A percentile compares a stretch with the other conserved stretches of the same genome.
These are phyloP conservation scores for Micronycteris hirsuta DNA, from an alignment of 2,113 vertebrate species.

Conservation along the genomic window DNA sequence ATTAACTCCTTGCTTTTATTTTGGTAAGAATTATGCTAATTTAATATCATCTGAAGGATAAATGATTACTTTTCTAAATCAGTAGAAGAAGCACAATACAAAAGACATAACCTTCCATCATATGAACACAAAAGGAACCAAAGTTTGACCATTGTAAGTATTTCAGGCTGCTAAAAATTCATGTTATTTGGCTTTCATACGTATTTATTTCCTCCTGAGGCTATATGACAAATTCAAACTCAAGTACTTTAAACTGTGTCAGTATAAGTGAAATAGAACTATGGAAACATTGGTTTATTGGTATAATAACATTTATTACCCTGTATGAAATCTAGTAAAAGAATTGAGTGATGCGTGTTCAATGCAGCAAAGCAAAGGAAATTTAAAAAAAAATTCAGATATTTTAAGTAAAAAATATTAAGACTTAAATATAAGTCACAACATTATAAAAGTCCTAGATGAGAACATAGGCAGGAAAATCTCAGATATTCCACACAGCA, in stretches of 20 bases:
- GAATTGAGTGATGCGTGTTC: not conserved
- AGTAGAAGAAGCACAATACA: not conserved
- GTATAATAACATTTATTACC: not conserved
- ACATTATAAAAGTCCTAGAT: too few relatives aligned
- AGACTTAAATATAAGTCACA: too few relatives aligned
- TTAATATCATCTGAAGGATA: not conserved
- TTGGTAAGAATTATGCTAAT: not conserved
- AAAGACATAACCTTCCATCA: not conserved
- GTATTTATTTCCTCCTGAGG: not conserved
- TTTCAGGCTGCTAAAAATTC: not conserved
- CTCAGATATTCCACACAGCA: too few relatives aligned
- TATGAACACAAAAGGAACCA: not conserved
- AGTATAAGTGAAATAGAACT: not conserved
- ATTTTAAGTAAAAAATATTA: not conserved
- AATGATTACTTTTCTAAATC: not conserved
- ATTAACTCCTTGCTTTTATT: constrained; percentile 21
- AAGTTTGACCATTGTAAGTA: not conserved
- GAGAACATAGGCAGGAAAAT: too few relatives aligned
- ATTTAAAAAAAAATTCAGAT: not conserved
- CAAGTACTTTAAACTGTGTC: not conserved
- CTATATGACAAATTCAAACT: not conserved
- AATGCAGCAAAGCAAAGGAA: not conserved
- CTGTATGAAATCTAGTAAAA: not conserved
- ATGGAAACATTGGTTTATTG: not conserved
- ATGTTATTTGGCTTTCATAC: not conserved